Base-by-base conservation (phyloP, 2,888 invertebrate species). In the Ophraella communa region DNA sequence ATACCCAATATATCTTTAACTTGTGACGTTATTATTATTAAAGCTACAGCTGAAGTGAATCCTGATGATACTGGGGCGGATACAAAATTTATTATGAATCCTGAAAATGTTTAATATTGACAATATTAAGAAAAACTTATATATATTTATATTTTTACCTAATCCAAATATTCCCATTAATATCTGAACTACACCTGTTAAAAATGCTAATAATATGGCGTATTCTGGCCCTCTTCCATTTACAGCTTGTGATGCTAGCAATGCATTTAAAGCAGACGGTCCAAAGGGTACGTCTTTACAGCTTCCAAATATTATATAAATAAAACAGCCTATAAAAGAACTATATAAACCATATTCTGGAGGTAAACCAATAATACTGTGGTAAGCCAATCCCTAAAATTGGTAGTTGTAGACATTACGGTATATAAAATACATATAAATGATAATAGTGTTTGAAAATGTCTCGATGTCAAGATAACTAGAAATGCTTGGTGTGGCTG, bases 241-340 rank as follows among this genome's bases (percentile, higher is more conserved):
- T 0, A 92, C 87, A 27, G 91, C 88, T 83, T 93, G 92, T 81
- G 86, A 91, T 0, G 95, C 95, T 72, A 96, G 86, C 62, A 96
- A 84, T 3, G 96, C 93, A 70, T 94, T 90, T 75, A 96, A 95
- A 67, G 96, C 96, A 1, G 95, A 95, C 14, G 96, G 96, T 10
- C 96, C 96, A 73, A 95, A 88, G 0, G 96, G 95, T 65, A 95
- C 92, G 80, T 96, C 95, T 80, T 95, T 94, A 79, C 95, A 94
- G 68, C 94, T 95, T 51, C 96, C 96, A 73, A 97, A 87, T 71
- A 96, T 83, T 74, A 94, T 91, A 85, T 97, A 97, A 66, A 96
- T 86, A 82, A 96, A 91, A 80, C 93, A 92, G 47, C 96, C 95
- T 76, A 96, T 83, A 83, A 96, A 96, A n/a, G 96, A 94, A 57